Evolutionary conservation across 2,113 vertebrate species (phyloP).

Genomic region (Ursus arctos): DNA sequence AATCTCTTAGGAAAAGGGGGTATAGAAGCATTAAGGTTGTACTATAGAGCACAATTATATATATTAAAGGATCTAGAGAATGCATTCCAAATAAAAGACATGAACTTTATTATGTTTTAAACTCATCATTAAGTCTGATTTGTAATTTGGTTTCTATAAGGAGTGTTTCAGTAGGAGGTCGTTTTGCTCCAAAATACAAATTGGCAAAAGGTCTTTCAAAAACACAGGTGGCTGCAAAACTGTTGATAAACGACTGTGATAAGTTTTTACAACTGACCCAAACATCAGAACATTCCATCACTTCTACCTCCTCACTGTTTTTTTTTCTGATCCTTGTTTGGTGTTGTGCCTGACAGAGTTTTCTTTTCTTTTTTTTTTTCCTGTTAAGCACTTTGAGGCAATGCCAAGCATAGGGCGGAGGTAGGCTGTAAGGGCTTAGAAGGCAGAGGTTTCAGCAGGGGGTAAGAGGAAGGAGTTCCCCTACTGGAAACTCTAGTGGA

Average conservation of each 20-base stretch:
- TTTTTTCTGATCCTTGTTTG: not conserved
- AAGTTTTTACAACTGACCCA: not conserved
- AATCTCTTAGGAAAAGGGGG: not conserved
- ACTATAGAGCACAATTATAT: not conserved
- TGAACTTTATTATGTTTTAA: not conserved
- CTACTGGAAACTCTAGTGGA: not conserved
- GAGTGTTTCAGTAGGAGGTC: not conserved
- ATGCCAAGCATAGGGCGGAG: not conserved
- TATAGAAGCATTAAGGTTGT: not conserved
- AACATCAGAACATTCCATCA: not conserved
- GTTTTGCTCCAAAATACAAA: not conserved
- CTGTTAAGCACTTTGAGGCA: not conserved
- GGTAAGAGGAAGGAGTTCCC: not conserved
- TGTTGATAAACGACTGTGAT: not conserved
- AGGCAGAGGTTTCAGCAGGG: not conserved
- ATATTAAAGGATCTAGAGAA: not conserved
- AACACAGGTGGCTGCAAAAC: not conserved
- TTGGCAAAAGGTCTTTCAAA: not conserved
- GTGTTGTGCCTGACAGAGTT: not conserved
- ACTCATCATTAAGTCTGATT: not conserved
- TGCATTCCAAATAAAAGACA: not conserved
- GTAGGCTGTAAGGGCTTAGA: not conserved
- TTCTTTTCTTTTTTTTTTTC: not conserved
- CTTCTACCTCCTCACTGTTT: not conserved
- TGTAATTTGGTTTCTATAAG: conserved; percentile 13